A percentile compares a stretch with the other conserved stretches of the same genome.
Evolutionary conservation across 2,797 vertebrate genomes (phyloP).

Genomic region (Sebastes matsubarae): DNA sequence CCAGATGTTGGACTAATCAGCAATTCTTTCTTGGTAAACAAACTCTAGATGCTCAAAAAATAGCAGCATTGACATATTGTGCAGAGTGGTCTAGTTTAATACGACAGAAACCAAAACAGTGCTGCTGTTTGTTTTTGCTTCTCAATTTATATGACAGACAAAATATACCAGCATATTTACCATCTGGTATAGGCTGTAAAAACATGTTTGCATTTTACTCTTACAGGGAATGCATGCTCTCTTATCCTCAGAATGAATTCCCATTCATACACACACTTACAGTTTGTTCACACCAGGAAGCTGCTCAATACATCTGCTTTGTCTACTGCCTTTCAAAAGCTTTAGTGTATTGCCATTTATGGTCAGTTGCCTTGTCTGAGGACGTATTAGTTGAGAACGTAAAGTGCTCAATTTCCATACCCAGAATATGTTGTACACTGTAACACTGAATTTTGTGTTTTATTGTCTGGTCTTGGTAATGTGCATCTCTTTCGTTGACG

Average conservation of each 20-base stretch:
- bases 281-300: slow-evolving; percentile 17
- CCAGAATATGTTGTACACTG: neutral
- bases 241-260: neutral
- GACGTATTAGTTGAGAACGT: neutral
- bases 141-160: slow-evolving; percentile 5
- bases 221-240: neutral
- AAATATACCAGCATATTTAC: slow-evolving; percentile 10
- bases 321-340: neutral
- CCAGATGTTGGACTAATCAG: slow-evolving; percentile 51
- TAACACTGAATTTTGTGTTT: neutral
- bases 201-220: neutral
- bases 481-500: neutral
- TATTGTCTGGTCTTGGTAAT: neutral
- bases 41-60: slow-evolving; percentile 19
- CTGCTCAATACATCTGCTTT: slow-evolving; percentile 18
- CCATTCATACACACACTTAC: neutral
- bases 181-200: slow-evolving; percentile 15
- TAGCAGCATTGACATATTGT: slow-evolving; percentile 5
- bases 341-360: neutral
- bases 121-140: slow-evolving; percentile 9
- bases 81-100: neutral
- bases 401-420: neutral
- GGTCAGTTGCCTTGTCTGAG: neutral
- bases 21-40: slow-evolving; percentile 44
- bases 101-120: neutral